Conservation (phyloP, 1,140 invertebrate genomes). For the Drosophila tristis region DNA sequence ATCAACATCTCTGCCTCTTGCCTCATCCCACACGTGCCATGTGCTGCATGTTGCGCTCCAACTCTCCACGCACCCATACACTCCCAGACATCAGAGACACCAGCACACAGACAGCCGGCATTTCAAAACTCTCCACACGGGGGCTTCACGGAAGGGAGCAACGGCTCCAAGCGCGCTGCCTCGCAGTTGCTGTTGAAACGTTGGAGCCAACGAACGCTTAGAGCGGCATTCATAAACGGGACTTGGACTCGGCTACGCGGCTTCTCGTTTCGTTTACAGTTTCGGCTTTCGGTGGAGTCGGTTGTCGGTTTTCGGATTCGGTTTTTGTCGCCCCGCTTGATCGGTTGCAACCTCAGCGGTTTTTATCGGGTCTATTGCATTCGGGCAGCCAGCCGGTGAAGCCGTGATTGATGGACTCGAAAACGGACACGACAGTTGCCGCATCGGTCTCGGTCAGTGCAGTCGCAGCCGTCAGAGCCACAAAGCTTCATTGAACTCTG, state of each 20-base stretch:
- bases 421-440: slow-evolving; percentile 45
- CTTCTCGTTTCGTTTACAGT: slow-evolving; percentile 26
- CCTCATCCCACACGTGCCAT: no score
- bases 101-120: slow-evolving; percentile 50
- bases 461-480: slow-evolving; percentile 24
- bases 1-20: no score
- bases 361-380: slow-evolving; percentile 56
- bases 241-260: slow-evolving; percentile 16
- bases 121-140: slow-evolving; percentile 47
- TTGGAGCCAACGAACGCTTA: slow-evolving; percentile 60
- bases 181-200: slow-evolving; percentile 67
- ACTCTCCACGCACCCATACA: neutral
- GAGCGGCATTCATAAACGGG: slow-evolving; percentile 33
- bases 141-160: slow-evolving; percentile 27
- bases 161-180: slow-evolving; percentile 45
- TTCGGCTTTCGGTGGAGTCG: slow-evolving; percentile 29
- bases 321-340: slow-evolving; percentile 34
- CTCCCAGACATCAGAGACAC: no score
- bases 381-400: slow-evolving; percentile 41
- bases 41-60: no score
- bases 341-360: slow-evolving; percentile 60
- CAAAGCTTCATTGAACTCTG: slow-evolving; percentile 15
- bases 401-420: slow-evolving; percentile 68
- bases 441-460: slow-evolving; percentile 60
- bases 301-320: slow-evolving; percentile 25